These are phyloP conservation scores for Calameuta filiformis DNA, from an alignment of 2,888 invertebrate genomes.

Conservation along the genomic window DNA sequence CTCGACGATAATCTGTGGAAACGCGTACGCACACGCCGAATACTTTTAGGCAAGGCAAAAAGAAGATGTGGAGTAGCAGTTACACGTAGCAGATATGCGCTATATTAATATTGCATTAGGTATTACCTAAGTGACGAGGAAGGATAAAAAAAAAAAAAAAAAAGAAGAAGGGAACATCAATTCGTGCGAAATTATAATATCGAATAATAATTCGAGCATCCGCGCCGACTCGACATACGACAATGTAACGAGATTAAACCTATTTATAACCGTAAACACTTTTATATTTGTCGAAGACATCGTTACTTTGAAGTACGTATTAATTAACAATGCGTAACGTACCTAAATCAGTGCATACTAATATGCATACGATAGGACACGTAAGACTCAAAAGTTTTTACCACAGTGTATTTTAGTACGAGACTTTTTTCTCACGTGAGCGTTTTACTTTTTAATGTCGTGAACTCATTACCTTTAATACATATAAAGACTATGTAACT, in stretches of 20 bases:
- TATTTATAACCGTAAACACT: background rate
- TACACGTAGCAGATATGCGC: background rate
- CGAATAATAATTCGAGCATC: background rate
- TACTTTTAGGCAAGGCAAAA: background rate
- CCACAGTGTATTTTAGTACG: conserved; percentile 33
- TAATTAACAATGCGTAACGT: background rate
- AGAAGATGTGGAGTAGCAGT: background rate
- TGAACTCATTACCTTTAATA: background rate
- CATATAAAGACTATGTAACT: background rate
- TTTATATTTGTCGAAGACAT: background rate
- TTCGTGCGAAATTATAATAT: background rate
- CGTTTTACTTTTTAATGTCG: conserved; percentile 18
- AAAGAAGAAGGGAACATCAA: background rate
- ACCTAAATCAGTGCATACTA: background rate
- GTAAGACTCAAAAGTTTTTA: conserved; percentile 26
- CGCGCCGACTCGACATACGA: background rate
- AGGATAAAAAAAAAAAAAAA: conserved; percentile 1
- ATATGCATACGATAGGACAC: background rate
- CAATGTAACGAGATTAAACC: background rate
- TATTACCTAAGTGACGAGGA: conserved; percentile 1
- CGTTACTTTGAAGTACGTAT: background rate
- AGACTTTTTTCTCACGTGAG: conserved; percentile 25
- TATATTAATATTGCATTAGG: too few relatives aligned
- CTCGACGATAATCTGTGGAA: conserved; percentile 32
- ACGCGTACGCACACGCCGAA: conserved; percentile 34